phyloP scores from a whole-genome alignment of 2,113 vertebrate genomes.

The Rhegmatorhina hoffmannsi region DNA sequence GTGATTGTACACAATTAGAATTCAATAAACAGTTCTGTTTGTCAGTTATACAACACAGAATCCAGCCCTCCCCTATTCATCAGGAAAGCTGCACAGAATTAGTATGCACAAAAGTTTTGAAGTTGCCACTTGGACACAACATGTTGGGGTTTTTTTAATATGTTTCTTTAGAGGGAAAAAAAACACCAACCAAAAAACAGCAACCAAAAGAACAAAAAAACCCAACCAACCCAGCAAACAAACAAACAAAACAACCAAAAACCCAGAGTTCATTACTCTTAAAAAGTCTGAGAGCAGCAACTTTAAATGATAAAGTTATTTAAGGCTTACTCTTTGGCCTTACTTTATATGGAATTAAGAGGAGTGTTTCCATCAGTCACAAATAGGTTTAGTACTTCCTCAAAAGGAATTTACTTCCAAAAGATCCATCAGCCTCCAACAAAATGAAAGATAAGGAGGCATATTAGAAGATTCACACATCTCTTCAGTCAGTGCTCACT shows the following conservation, averaged over 20 bases:
- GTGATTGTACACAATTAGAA: background rate
- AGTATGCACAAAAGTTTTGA: background rate
- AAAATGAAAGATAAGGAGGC: background rate
- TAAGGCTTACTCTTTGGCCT: background rate
- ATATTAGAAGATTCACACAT: background rate
- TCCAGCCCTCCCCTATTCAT: background rate
- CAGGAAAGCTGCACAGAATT: background rate
- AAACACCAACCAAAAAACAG: too few relatives aligned
- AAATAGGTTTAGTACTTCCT: background rate
- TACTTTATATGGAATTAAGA: background rate
- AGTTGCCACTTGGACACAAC: background rate
- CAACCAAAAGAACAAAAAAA: background rate
- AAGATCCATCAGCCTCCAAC: accelerated
- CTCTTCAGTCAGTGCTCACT: background rate
- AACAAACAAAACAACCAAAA: background rate
- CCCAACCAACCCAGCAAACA: too few relatives aligned
- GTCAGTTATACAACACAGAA: background rate
- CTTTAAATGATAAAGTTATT: background rate
- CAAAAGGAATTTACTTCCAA: background rate
- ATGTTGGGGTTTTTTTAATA: background rate
- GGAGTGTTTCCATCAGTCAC: background rate
- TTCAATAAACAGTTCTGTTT: background rate
- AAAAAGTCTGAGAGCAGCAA: background rate
- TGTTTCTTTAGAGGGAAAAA: background rate
- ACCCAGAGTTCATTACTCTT: background rate